Percentiles rank a stretch among this genome's conserved stretches.
Conservation (phyloP, 2,888 invertebrate genomes). For the Zhengitettix transpicula region DNA sequence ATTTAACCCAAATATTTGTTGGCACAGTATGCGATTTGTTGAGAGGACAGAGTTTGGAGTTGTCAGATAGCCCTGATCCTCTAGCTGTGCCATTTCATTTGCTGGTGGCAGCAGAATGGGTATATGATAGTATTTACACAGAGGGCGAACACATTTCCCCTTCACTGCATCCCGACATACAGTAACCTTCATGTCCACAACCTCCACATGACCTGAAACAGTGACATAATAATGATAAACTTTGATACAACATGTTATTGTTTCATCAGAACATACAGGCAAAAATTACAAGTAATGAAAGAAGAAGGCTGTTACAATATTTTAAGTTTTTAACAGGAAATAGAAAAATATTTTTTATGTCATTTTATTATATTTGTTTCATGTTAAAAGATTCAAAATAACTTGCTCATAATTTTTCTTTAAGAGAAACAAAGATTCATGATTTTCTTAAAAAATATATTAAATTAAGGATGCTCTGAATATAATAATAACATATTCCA, state of each 20-base stretch:
- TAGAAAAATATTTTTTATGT: no score
- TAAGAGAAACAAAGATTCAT: no score
- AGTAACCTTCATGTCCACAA: conserved; percentile 87
- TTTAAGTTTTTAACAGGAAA: no score
- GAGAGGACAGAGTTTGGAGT: conserved; percentile 15
- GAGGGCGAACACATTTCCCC: conserved; percentile 80
- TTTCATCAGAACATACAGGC: conserved; percentile 53
- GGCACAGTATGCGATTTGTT: conserved; percentile 13
- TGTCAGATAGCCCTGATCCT: conserved; percentile 16
- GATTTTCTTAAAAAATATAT: no score
- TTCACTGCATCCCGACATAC: conserved; percentile 92
- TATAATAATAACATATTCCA: no score
- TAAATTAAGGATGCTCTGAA: no score
- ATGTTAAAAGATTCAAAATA: no score
- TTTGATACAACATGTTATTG: conserved; percentile 5
- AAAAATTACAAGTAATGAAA: not conserved
- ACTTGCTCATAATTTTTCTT: no score
- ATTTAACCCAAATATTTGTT: conserved; percentile 11
- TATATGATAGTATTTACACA: conserved; percentile 96
- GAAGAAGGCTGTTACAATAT: no score
- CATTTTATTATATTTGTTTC: no score
- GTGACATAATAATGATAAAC: conserved; percentile 6
- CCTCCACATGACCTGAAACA: conserved; percentile 86
- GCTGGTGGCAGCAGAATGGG: conserved; percentile 79
- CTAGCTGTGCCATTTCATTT: conserved; percentile 45